These are phyloP conservation scores for Chroicocephalus ridibundus DNA, from an alignment of 2,113 vertebrate species.

Conservation along the genomic window DNA sequence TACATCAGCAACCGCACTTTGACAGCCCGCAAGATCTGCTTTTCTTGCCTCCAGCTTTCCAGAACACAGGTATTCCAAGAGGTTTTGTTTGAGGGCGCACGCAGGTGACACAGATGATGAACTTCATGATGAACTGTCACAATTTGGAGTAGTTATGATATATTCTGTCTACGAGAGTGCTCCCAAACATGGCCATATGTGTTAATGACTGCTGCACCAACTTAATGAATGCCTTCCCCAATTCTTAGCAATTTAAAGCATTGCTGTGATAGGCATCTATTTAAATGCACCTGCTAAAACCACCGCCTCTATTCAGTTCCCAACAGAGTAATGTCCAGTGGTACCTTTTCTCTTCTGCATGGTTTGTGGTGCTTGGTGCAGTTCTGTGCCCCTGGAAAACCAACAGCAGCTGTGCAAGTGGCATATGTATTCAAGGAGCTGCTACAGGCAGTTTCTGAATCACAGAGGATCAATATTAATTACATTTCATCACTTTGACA, in stretches of 20 bases:
- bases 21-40: background rate
- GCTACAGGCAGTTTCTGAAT: slow-evolving; percentile 20
- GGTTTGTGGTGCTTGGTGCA: background rate
- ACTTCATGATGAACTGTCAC: background rate
- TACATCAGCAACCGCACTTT: background rate
- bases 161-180: background rate
- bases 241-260: background rate
- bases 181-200: background rate
- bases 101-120: background rate
- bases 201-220: background rate
- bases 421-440: background rate
- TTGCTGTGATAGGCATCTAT: background rate
- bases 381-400: background rate
- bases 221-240: background rate
- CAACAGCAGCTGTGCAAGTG: background rate
- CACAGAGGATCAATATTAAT: slow-evolving; percentile 36
- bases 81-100: background rate
- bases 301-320: background rate
- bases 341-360: background rate
- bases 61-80: background rate
- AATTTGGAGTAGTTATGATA: background rate
- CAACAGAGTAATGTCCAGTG: background rate
- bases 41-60: background rate
- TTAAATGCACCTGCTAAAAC: background rate
- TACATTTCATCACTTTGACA: background rate